Evolutionary conservation across 2,888 invertebrate genomes (phyloP).

Genomic region (Nephrotoma guestfalica): DNA sequence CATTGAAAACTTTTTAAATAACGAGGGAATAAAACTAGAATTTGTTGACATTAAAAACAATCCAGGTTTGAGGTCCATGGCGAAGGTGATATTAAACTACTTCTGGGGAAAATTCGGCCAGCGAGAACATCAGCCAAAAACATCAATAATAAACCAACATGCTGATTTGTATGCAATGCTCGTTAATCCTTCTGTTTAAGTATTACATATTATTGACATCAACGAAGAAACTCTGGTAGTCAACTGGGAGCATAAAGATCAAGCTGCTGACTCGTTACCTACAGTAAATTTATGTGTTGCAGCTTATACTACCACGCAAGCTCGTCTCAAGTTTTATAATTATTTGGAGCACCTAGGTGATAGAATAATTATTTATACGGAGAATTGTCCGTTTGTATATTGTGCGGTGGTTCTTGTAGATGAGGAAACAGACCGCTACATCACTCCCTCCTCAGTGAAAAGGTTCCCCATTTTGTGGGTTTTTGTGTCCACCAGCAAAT

Average conservation of each 20-base stretch:
- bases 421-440: too few relatives aligned
- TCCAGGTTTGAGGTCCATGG: not conserved
- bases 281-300: not conserved
- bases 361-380: too few relatives aligned
- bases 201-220: not conserved
- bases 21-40: constrained; percentile 14
- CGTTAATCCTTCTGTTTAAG: not conserved
- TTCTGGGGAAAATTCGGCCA: not conserved
- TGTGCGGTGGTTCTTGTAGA: too few relatives aligned
- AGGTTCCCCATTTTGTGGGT: too few relatives aligned
- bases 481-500: too few relatives aligned
- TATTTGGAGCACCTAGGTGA: too few relatives aligned
- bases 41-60: not conserved
- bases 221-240: not conserved
- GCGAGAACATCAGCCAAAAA: not conserved
- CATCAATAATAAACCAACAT: not conserved
- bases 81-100: not conserved
- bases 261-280: not conserved
- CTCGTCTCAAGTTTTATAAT: too few relatives aligned
- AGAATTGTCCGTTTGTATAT: too few relatives aligned
- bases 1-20: constrained; percentile 13
- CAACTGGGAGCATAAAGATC: not conserved
- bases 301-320: not conserved
- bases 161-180: not conserved
- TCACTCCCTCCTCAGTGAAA: too few relatives aligned